Evolutionary conservation across 2,113 vertebrate genomes (phyloP), one percentile per base, ranked within the genome.

Genomic region (Hippocampus mohnikei): DNA sequence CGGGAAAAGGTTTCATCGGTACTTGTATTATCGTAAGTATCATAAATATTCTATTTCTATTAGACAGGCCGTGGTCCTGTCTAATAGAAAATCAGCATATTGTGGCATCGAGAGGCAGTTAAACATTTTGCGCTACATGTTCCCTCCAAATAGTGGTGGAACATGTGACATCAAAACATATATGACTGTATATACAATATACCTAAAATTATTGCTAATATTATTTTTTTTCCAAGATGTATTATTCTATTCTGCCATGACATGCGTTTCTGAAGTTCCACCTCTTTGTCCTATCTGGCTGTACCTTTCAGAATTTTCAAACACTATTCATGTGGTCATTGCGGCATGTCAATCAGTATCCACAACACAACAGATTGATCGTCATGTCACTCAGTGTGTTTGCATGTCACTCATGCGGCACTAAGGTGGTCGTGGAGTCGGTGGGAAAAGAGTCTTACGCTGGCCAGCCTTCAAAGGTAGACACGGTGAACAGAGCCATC

Each of bases 401-500:
- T 13, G 5, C 55, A 27, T 20, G 15, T 27, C 55, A 56, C 9
- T 25, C 53, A 25, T 25, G 3, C 3, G 2, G 55, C 55, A 13
- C 1, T 12, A 56, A 53, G 72, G 18, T 29, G 55, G 70, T 41
- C 16, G 60, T 7, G 4, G 0, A 15, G n/a, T 42, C 27, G n/a
- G 3, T 52, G 15, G 29, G 20, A 68, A 61, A 66, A 16, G 11
- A 20, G 18, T 93, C 97, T 97, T 90, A 99, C 97, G 95, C 89
- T 25, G 97, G 97, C 97, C 97, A 99, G 88, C 97, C 97, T 87
- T 99, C 97, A 27, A 99, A 99, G 0, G 97, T 99, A 80, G 97
- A 99, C 58, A 99, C 97, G 0, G 97, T 99, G 90, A 99, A 99
- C 66, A 99, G 93, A 0, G 97, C 97, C 97, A 99, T 98, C 97